Evolutionary conservation across 2,888 invertebrate genomes (phyloP), one percentile per base, ranked within the genome.

Genomic region (Lapara coniferarum): DNA sequence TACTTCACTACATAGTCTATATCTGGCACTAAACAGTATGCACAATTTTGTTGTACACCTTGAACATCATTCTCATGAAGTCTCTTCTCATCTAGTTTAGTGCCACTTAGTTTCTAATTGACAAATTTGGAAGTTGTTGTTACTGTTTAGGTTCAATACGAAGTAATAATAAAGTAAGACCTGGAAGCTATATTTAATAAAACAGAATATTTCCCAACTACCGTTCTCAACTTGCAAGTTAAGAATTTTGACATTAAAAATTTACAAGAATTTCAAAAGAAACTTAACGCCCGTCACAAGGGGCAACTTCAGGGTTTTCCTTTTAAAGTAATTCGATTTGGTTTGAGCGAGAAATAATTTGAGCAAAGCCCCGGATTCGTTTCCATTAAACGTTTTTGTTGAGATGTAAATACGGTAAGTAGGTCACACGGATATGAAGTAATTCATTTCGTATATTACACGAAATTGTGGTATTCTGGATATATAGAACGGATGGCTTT

Each of bases 271-370:
- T 37, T 19, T 52, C 44, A 66, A 57, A 67, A 59, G 51, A 51
- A 49, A 70, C 44, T 14, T 66, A 63, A 63, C 49, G 55, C 66
- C 51, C 55, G 57, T 55, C 56, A 59, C 57, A 44, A 57, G 44
- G 14, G 55, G 66, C 63, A 70, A 70, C 59, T 69, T 71, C 30
- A 69, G 56, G 52, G 66, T 51, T 68, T 58, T 66, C 70, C 66
- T 71, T 72, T 66, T 68, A 72, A 69, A 70, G 70, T 71, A 75
- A 77, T 79, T 76, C 72, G 74, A 78, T 77, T 78, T 77, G 44
- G 67, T 67, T 66, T 72, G 66, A 72, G 72, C 70, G 68, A 69
- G 69, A 73, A 75, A 77, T 79, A 75, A 79, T 75, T 75, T 67
- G 13, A 59, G 70, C 30, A 25, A 67, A 59, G 52, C 72, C 70